Evolutionary conservation across 1,140 invertebrate genomes (phyloP), one percentile per base, ranked within the genome.

Genomic region (Calephelis virginiensis): DNA sequence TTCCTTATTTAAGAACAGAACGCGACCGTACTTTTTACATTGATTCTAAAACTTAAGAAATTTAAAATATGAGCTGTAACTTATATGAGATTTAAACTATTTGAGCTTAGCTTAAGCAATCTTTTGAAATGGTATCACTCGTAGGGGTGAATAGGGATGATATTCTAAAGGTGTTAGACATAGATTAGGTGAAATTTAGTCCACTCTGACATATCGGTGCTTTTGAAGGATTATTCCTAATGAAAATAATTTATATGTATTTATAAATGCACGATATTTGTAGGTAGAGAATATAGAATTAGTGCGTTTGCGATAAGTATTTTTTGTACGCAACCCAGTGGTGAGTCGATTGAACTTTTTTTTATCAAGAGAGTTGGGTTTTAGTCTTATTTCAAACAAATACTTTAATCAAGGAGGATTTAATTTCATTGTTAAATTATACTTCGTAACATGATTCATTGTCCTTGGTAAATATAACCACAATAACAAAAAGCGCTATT

Each of bases 131-230:
- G 14, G 4, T 53, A 40, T 43, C 40, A 45, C 49, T 77, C 81
- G 74, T 88, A 85, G 75, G 60, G 59, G 66, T 67, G 73, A 82
- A 77, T 79, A 75, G 50, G 74, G 84, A 83, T 77, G 69, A 85
- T 83, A 89, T 89, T 87, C 81, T 89, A 89, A 86, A 81, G 56
- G 67, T 70, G 65, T 74, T 80, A 80, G 74, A 73, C 53, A 74
- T 70, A 72, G 69, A 79, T 72, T 82, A 86, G 77, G 64, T 69
- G 77, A 79, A 81, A 74, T 72, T 76, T 87, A 87, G 83, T 89
- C 85, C 85, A 89, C 82, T 74, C 83, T 72, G 72, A 89, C 86
- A 90, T 90, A 90, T 90, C 87, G 87, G 86, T 90, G 85, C 85
- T 90, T 85, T 80, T 77, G 77, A 76, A 80, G 81, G 78, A 77